A percentile compares a stretch with the other conserved stretches of the same genome.
Conservation (phyloP, 2,888 invertebrate genomes). For the Minunthozetes semirufus region DNA sequence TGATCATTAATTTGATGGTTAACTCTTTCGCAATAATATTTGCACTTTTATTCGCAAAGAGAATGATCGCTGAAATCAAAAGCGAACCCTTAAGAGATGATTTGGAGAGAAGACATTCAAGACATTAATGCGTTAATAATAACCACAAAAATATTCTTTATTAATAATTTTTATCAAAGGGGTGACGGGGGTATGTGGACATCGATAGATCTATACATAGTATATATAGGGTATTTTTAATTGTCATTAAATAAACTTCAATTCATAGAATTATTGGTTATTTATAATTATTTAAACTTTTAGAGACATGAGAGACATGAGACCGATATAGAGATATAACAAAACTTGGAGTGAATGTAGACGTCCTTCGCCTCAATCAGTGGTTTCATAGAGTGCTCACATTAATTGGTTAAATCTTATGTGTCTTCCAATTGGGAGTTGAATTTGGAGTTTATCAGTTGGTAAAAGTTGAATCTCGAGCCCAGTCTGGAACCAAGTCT, state of each 20-base stretch:
- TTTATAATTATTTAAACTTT: no score
- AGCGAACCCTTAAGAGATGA: neutral
- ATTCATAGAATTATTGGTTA: no score
- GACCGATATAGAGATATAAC: no score
- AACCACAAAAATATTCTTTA: no score
- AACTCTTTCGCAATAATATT: neutral
- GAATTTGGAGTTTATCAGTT: neutral
- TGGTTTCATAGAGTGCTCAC: neutral
- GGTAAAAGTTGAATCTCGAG: no score
- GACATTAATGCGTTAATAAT: neutral
- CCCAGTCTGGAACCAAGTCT: neutral
- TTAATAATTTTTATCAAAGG: no score
- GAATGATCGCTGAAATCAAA: neutral
- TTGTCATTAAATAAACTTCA: no score
- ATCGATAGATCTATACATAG: no score
- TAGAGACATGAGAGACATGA: no score
- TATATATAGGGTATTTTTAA: no score
- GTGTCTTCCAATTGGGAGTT: neutral
- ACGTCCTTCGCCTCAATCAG: neutral
- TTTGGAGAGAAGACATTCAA: neutral
- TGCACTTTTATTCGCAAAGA: neutral
- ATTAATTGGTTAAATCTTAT: neutral
- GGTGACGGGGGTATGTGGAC: no score
- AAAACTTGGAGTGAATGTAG: neutral
- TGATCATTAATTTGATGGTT: conserved; percentile 13